These are phyloP conservation scores for Stenoptilia bipunctidactyla DNA, from an alignment of 2,888 invertebrate species.

Conservation along the genomic window DNA sequence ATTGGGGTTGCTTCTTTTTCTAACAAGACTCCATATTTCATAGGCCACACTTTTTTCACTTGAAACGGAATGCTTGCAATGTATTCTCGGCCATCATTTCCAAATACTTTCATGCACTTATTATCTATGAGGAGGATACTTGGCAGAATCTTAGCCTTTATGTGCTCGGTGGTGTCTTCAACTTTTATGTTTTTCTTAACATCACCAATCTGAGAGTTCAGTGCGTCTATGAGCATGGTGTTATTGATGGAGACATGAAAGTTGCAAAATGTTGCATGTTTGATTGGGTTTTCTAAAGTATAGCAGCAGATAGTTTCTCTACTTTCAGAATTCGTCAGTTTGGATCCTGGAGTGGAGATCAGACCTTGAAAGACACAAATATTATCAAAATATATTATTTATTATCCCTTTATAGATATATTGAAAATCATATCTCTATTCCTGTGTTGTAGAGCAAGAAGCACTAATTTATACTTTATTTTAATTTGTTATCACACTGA, in stretches of 20 bases:
- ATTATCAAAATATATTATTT: no score
- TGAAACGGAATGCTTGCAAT: conserved; percentile 83
- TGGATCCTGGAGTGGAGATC: conserved; percentile 61
- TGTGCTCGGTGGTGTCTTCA: conserved; percentile 60
- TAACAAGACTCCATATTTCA: conserved; percentile 86
- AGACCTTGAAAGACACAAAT: conserved; percentile 61
- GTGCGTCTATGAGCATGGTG: conserved; percentile 64
- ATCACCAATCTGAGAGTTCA: conserved; percentile 60
- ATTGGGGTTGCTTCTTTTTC: conserved; percentile 75
- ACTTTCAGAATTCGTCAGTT: conserved; percentile 59
- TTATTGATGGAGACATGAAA: conserved; percentile 63
- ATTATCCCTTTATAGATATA: no score
- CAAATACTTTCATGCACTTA: conserved; percentile 82
- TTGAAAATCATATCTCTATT: no score
- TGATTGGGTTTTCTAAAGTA: conserved; percentile 85
- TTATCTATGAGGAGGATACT: conserved; percentile 82
- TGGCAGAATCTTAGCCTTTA: conserved; percentile 67
- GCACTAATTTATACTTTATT: no score
- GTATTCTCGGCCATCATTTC: conserved; percentile 86
- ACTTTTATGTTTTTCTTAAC: conserved; percentile 60
- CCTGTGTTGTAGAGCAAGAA: no score
- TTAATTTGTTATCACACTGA: background rate
- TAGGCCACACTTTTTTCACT: conserved; percentile 86
- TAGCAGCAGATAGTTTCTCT: conserved; percentile 77
- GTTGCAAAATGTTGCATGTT: conserved; percentile 83